A percentile compares a stretch with the other conserved stretches of the same genome.
Evolutionary conservation across 2,888 invertebrate genomes (phyloP).

Genomic region (Saturnia japonica): DNA sequence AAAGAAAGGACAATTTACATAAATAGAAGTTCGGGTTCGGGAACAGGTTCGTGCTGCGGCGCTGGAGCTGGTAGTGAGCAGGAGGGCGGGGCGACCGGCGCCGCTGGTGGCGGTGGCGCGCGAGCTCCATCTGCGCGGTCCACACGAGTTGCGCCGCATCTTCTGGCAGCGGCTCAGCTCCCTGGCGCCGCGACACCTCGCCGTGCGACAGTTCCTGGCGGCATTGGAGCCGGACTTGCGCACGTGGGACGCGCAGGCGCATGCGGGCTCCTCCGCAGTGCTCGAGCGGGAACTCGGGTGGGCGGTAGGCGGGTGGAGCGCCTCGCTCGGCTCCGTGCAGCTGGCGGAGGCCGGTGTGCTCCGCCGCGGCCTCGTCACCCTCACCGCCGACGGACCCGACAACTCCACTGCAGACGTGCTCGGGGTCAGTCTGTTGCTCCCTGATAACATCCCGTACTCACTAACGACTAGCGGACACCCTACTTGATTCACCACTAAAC

Average conservation of each 20-base stretch:
- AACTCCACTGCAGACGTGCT: constrained; percentile 31
- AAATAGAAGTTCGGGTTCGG: constrained; percentile 23
- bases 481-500: too few relatives aligned
- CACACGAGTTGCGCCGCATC: constrained; percentile 58
- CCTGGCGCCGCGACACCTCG: constrained; percentile 34
- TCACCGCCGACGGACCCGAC: constrained; percentile 32
- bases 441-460: too few relatives aligned
- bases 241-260: constrained; percentile 48
- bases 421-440: too few relatives aligned
- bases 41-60: constrained; percentile 53
- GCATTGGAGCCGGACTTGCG: constrained; percentile 33
- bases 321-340: constrained; percentile 54
- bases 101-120: constrained; percentile 37
- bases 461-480: too few relatives aligned
- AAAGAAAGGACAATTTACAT: too few relatives aligned
- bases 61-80: constrained; percentile 45
- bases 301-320: constrained; percentile 41
- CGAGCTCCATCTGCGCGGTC: constrained; percentile 33
- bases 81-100: constrained; percentile 32
- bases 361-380: constrained; percentile 52
- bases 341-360: constrained; percentile 55
- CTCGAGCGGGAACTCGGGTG: constrained; percentile 48
- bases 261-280: constrained; percentile 47
- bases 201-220: constrained; percentile 36
- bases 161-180: constrained; percentile 53